Base-by-base conservation (phyloP, 1,140 invertebrate species). In the Hycleus phaleratus region DNA sequence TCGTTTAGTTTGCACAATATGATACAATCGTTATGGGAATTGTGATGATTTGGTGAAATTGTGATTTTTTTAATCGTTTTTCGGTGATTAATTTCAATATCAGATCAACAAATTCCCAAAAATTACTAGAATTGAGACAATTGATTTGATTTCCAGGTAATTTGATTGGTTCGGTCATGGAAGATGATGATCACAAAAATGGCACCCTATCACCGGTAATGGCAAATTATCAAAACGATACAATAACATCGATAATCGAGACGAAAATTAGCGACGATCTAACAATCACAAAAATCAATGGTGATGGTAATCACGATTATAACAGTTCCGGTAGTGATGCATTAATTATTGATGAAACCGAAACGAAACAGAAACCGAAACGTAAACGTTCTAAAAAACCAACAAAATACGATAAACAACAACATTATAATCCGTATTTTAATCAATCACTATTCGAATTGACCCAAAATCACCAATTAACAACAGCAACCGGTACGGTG, bases 391-490 rank as follows among this genome's bases (percentile, higher is more conserved):
- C 58, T 48, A 47, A 52, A 56, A 49, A 49, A 44, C 46, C 46
- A 50, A 69, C 58, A 57, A 61, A 64, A 40, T 53, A 18, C 60
- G 46, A 57, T 62, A 11, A 38, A 51, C 58, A 56, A 53, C 56
- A 63, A 32, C 69, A 70, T 58, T 67, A 67, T 43, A 73, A 73
- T 64, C 72, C 72, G 8, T 73, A 66, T 58, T 73, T 73, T 58
- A 58, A 68, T 49, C 66, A 71, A 56, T 73, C 72, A 26, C 59
- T 73, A 2, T 72, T 73, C 64, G 72, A 73, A 49, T 59, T 72
- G 39, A 67, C 71, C 3, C 68, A 68, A 38, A 53, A 64, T 38
- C 51, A 54, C 11, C 38, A 39, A 42, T n/a, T 11, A 39, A 55
- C 44, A 40, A 39, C 38, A 10, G 53, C 11, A 44, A 58, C 24